These are phyloP conservation scores for Deroptyus accipitrinus DNA, from an alignment of 2,113 vertebrate species.

Conservation along the genomic window DNA sequence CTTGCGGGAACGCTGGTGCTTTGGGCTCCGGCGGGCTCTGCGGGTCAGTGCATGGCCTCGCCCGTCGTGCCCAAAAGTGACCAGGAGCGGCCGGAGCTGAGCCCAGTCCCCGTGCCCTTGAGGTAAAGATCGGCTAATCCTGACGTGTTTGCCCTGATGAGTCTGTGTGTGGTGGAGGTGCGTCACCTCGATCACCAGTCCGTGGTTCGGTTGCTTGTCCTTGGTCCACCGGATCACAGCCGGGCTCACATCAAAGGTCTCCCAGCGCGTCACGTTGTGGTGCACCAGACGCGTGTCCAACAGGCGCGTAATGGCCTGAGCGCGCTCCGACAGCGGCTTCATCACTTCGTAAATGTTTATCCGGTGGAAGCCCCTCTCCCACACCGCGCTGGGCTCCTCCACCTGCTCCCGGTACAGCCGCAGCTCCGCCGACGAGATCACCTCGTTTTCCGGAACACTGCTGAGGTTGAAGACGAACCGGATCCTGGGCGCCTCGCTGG, in stretches of 20 bases:
- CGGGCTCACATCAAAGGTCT: slow-evolving; percentile 96
- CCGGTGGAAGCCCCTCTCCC: slow-evolving; percentile 83
- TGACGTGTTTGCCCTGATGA: slow-evolving; percentile 89
- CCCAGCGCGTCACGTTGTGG: slow-evolving; percentile 91
- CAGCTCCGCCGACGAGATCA: slow-evolving; percentile 93
- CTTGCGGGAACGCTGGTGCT: slow-evolving; percentile 85
- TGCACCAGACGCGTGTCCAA: slow-evolving; percentile 94
- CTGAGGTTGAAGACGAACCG: slow-evolving; percentile 97
- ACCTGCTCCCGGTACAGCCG: slow-evolving; percentile 91
- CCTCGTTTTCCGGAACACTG: slow-evolving; percentile 93
- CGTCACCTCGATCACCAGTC: slow-evolving; percentile 90
- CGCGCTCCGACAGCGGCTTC: slow-evolving; percentile 80
- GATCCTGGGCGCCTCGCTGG: slow-evolving; percentile 70
- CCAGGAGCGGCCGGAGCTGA: slow-evolving; percentile 93
- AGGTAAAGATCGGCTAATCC: slow-evolving; percentile 92
- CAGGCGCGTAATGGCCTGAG: slow-evolving; percentile 90
- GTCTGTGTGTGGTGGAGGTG: slow-evolving; percentile 82
- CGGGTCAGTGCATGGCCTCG: slow-evolving; percentile 88
- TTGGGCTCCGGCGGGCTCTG: slow-evolving; percentile 88
- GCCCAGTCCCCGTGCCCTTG: slow-evolving; percentile 88
- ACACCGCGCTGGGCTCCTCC: slow-evolving; percentile 68
- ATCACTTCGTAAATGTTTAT: slow-evolving; percentile 98
- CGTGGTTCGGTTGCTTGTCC: slow-evolving; percentile 90
- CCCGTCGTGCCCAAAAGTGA: slow-evolving; percentile 96
- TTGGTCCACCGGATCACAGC: slow-evolving; percentile 94